A percentile compares a stretch with the other conserved stretches of the same genome.
Conservation (phyloP, 2,797 vertebrate genomes). For the Enteromius mattozi region DNA sequence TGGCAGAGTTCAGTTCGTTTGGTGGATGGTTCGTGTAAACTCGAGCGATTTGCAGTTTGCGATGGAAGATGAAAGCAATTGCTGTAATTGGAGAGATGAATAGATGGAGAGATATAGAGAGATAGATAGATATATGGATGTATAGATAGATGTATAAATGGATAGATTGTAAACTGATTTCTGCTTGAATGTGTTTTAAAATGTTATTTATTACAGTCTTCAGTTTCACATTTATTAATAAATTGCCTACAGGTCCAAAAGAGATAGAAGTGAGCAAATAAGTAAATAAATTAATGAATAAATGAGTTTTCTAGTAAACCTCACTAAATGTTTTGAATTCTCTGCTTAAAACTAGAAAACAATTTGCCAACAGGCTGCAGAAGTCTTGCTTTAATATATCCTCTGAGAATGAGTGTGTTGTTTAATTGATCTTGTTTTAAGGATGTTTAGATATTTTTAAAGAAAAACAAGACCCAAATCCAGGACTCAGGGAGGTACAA, state of each 20-base stretch:
- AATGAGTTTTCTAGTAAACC: background rate
- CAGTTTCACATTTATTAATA: background rate
- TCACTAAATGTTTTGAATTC: background rate
- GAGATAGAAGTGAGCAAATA: background rate
- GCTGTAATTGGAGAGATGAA: background rate
- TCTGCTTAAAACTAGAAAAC: background rate
- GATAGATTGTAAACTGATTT: too few species aligned
- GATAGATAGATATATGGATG: too few species aligned
- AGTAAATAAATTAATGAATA: background rate
- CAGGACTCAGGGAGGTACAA: background rate
- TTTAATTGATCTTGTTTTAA: background rate
- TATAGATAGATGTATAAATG: too few species aligned
- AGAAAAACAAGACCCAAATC: background rate
- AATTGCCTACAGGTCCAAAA: background rate
- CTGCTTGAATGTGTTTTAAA: too few species aligned
- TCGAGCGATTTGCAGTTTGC: background rate
- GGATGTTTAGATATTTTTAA: background rate
- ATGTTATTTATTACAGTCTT: too few species aligned
- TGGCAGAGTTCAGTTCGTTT: background rate
- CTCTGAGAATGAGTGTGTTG: background rate
- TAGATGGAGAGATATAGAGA: background rate
- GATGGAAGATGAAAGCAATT: background rate
- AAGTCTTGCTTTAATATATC: background rate
- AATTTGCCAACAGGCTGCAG: background rate
- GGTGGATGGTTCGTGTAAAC: background rate